Evolutionary conservation across 2,113 vertebrate species (phyloP), one percentile per base, ranked within the genome.

Genomic region (Gymnocephalus cernua): DNA sequence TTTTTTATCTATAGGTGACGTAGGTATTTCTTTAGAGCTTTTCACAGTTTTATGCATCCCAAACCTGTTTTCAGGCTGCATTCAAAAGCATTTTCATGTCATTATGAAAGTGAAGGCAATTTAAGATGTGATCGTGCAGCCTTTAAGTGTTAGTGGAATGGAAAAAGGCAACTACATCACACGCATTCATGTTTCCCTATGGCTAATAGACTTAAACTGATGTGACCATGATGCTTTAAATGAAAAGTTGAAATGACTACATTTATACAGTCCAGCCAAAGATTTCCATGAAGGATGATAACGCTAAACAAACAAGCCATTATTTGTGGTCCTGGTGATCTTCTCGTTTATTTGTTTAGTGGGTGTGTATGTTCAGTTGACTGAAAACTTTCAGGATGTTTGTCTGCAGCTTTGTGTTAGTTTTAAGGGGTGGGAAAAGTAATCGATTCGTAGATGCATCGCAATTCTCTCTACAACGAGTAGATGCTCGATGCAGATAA

Each of bases 221-320:
- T 21, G 13, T 38, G 18, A 50, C 21, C 12, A 14, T 6, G 48
- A 25, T 41, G 69, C 63, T 74, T 63, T 74, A 65, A 74, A 69
- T 50, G 3, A 15, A 32, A 47, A 62, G 56, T 79, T 56, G 18
- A 68, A 14, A 41, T 27, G 13, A 6, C 11, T 23, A 44, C n/a
- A 65, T 79, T 4, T 71, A 15, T 59, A 41, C 12, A 45, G 6
- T 51, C 21, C 58, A 78, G 70, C 78, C 77, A 84, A 81, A 84
- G 65, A 84, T 64, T 63, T 23, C 14, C 8, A 51, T 8, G n/a
- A 59, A 32, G 4, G 29, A 75, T 27, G 12, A 70, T 4, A 13
- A 16, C 27, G 21, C 38, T 41, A 14, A 18, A 44, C n/a, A 4
- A 47, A 56, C 35, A 2, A 35, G 48, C 11, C 58, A 4, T 0